Evolutionary conservation across 1,140 invertebrate species (phyloP).

Genomic region (Drosophila paulistorum): DNA sequence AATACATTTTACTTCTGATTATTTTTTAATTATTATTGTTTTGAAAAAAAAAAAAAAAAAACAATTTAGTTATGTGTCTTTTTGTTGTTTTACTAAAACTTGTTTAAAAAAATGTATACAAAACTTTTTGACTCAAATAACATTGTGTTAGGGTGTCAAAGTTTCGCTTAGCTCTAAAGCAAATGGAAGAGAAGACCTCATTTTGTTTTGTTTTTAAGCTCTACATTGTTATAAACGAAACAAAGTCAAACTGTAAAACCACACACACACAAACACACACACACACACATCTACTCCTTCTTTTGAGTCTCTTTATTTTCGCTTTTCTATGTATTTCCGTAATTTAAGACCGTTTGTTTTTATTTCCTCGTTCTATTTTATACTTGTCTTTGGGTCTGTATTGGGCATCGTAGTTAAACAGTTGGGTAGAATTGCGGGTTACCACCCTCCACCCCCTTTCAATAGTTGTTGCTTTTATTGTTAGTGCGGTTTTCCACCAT

Average conservation of each 20-base stretch:
- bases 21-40: no score
- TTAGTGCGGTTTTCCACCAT: slow-evolving; percentile 11
- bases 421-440: slow-evolving; percentile 13
- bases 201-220: slow-evolving; percentile 17
- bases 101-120: no score
- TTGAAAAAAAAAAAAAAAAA: no score
- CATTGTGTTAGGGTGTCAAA: slow-evolving; percentile 6
- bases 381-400: slow-evolving; percentile 1
- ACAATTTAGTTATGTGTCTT: no score
- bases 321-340: slow-evolving; percentile 45
- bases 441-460: no score
- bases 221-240: slow-evolving; percentile 45
- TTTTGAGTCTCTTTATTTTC: slow-evolving; percentile 20
- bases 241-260: slow-evolving; percentile 42
- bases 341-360: slow-evolving; percentile 50
- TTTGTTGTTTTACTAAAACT: no score
- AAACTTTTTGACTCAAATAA: neutral
- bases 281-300: slow-evolving; percentile 24
- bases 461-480: slow-evolving; percentile 2
- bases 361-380: slow-evolving; percentile 45
- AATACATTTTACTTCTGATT: no score
- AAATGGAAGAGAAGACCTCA: neutral
- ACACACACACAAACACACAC: neutral
- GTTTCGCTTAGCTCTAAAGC: slow-evolving; percentile 1
- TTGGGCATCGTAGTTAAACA: no score